Conservation (phyloP, 1,140 invertebrate genomes). For the Drosophila parvula region DNA sequence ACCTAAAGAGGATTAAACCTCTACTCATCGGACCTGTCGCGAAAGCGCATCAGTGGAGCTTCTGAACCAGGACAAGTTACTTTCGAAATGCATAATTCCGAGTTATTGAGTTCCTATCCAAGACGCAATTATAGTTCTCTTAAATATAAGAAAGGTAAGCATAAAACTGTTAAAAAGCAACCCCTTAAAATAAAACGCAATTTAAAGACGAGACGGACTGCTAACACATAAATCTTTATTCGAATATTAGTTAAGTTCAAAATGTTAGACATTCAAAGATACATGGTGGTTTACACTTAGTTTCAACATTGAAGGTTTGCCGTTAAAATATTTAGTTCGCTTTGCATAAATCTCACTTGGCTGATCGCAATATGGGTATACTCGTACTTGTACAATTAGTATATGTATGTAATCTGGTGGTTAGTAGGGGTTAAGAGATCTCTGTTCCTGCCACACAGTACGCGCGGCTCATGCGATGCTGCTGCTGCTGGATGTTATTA, state of each 20-base stretch:
- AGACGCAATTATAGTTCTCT: too few species aligned
- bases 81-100: too few species aligned
- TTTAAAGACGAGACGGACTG: slow-evolving; percentile 10
- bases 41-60: too few species aligned
- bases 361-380: slow-evolving; percentile 18
- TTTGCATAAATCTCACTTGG: slow-evolving; percentile 70
- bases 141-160: too few species aligned
- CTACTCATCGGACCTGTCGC: too few species aligned
- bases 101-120: too few species aligned
- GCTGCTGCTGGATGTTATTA: slow-evolving; percentile 3
- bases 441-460: slow-evolving; percentile 12
- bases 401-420: slow-evolving; percentile 44
- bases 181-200: neutral
- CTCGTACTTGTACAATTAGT: slow-evolving; percentile 28
- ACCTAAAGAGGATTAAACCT: too few species aligned
- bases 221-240: slow-evolving; percentile 79
- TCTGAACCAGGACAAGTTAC: too few species aligned
- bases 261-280: slow-evolving; percentile 78
- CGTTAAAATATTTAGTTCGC: slow-evolving; percentile 66
- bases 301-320: slow-evolving; percentile 58
- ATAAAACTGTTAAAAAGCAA: neutral
- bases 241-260: slow-evolving; percentile 73
- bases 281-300: slow-evolving; percentile 61
- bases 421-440: slow-evolving; percentile 39
- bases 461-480: neutral